Base-by-base conservation (phyloP, 2,113 vertebrate genomes). In the Ciconia maguari region DNA sequence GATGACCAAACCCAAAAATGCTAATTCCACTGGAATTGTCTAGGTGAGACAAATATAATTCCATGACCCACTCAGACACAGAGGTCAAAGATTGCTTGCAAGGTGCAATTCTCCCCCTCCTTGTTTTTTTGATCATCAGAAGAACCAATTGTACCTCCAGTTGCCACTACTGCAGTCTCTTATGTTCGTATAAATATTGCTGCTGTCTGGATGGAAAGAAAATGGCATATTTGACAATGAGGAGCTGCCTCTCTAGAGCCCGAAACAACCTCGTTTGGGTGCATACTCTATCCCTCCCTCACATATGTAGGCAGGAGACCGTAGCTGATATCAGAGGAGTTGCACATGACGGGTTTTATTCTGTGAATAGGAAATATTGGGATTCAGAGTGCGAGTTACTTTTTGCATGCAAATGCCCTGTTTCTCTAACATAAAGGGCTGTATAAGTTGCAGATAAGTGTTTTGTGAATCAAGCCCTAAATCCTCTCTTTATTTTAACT, bases 391-490 rank as follows among this genome's bases (percentile, higher is more conserved):
- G 41, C 48, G 84, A 61, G 74, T 80, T 97, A 95, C 92, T 92
- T 96, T 93, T 82, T 94, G 94, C 92, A 97, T 96, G 81, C 71
- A 96, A 96, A 97, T 96, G 62, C 55, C 90, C 86, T 95, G 81
- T 77, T 97, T 96, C 89, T 91, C 48, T 66, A 84, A 71, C 81
- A 94, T 85, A 92, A 94, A 93, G 86, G 70, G 57, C 62, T 94
- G 26, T 66, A 87, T 89, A 87, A 93, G 83, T 93, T 96, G 70
- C 74, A 92, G 64, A 83, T 96, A 92, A 60, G 25, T 84, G 66
- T 91, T 89, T 80, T 75, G 24, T 58, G 90, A 90, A 72, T 74
- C 69, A 85, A 83, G 38, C 14, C 25, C 75, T 49, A 74, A 65
- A 68, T 96, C 26, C 75, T 94, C 34, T 44, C 46, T 88, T 94